Evolutionary conservation across 2,113 vertebrate species (phyloP).

Genomic region (Catharus bicknelli): DNA sequence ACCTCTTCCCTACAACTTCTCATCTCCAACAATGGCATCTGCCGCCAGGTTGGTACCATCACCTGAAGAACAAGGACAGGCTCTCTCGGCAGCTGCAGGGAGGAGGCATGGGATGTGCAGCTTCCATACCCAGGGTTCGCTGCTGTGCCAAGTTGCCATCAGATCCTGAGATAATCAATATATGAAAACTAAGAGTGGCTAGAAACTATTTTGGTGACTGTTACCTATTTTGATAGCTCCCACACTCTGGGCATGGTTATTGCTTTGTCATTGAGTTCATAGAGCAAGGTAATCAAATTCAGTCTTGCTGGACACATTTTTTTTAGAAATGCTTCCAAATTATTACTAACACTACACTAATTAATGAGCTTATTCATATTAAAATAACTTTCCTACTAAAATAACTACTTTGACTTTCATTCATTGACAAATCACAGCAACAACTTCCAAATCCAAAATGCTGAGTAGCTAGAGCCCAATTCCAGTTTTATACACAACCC

Average conservation of each 20-base stretch:
- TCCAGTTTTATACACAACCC: not conserved
- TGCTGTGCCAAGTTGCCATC: not conserved
- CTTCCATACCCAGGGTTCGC: not conserved
- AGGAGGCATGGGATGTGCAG: accelerated
- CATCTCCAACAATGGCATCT: not conserved
- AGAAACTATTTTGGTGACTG: not conserved
- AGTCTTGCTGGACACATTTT: not conserved
- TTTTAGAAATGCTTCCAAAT: not conserved
- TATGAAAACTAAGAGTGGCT: not conserved
- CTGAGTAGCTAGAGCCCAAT: not conserved
- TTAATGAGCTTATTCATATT: not conserved
- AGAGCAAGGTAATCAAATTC: not conserved
- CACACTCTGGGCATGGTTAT: not conserved
- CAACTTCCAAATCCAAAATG: not conserved
- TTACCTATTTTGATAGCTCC: not conserved
- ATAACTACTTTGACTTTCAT: not conserved
- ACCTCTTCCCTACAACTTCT: not conserved
- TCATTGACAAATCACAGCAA: not conserved
- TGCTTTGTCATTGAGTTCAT: not conserved
- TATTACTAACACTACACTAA: not conserved
- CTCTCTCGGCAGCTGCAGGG: not conserved
- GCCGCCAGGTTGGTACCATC: not conserved
- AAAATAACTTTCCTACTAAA: not conserved
- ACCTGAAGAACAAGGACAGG: not conserved
- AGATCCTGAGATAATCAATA: not conserved